A percentile compares a stretch with the other conserved stretches of the same genome.
Conservation (phyloP, 2,113 vertebrate genomes). For the Lethenteron camtschaticum region DNA sequence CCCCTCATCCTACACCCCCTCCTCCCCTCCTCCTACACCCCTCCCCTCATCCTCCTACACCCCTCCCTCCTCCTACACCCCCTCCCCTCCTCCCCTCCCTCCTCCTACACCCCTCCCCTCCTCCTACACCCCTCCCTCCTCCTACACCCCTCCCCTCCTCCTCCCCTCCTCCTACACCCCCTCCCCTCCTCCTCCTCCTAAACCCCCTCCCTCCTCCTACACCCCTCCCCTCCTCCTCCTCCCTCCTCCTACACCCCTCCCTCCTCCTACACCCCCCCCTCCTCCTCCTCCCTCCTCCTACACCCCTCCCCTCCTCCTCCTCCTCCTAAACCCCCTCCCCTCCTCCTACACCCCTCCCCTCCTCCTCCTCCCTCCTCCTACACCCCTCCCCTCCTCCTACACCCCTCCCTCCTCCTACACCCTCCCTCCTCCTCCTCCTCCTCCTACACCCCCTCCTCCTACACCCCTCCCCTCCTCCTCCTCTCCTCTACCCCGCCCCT, state of each 20-base stretch:
- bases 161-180: background rate
- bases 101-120: background rate
- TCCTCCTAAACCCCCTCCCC: too few relatives aligned
- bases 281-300: too few relatives aligned
- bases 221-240: too few relatives aligned
- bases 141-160: too few relatives aligned
- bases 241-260: too few relatives aligned
- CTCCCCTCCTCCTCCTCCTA: too few relatives aligned
- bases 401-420: background rate
- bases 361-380: background rate
- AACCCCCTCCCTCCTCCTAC: too few relatives aligned
- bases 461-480: background rate
- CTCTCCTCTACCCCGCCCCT: background rate
- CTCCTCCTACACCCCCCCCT: too few relatives aligned
- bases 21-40: conserved; percentile 1
- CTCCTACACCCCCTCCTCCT: background rate
- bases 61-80: background rate
- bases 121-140: too few relatives aligned
- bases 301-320: too few relatives aligned
- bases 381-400: background rate
- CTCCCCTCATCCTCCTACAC: background rate
- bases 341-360: too few relatives aligned
- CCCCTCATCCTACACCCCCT: background rate
- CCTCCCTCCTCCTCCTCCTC: background rate
- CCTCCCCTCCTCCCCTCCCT: background rate